Conservation (phyloP, 2,113 vertebrate species). For the Pyrgilauda ruficollis region DNA sequence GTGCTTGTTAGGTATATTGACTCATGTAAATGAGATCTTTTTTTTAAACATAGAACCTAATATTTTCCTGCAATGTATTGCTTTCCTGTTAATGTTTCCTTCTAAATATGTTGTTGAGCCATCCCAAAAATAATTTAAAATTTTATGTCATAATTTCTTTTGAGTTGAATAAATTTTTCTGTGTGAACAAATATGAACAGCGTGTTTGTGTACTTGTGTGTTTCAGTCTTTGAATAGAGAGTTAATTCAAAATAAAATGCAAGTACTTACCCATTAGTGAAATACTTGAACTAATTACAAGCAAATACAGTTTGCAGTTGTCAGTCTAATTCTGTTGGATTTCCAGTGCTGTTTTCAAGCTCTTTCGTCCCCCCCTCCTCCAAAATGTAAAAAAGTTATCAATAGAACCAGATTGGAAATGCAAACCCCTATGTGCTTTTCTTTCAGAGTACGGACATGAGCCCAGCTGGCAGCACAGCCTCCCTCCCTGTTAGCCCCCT, state of each 20-base stretch:
- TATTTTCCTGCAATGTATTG: not conserved
- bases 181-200: not conserved
- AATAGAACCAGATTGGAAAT: not conserved
- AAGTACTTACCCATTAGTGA: not conserved
- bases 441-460: constrained; percentile 89
- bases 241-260: not conserved
- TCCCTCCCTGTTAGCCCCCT: constrained; percentile 94
- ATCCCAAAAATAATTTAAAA: not conserved
- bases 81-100: not conserved
- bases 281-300: not conserved
- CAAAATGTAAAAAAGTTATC: not conserved
- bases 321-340: not conserved
- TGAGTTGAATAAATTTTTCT: fast-evolving
- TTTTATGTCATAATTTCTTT: not conserved
- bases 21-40: not conserved
- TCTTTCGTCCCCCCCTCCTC: fast-evolving
- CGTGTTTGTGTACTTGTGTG: not conserved
- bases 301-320: not conserved
- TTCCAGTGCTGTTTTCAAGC: not conserved
- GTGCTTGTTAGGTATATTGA: not conserved
- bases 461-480: constrained; percentile 90
- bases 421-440: constrained; percentile 12
- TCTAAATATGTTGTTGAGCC: not conserved
- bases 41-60: not conserved
- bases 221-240: not conserved